Evolutionary conservation across 2,797 vertebrate species (phyloP).

Genomic region (Dipus sagitta): DNA sequence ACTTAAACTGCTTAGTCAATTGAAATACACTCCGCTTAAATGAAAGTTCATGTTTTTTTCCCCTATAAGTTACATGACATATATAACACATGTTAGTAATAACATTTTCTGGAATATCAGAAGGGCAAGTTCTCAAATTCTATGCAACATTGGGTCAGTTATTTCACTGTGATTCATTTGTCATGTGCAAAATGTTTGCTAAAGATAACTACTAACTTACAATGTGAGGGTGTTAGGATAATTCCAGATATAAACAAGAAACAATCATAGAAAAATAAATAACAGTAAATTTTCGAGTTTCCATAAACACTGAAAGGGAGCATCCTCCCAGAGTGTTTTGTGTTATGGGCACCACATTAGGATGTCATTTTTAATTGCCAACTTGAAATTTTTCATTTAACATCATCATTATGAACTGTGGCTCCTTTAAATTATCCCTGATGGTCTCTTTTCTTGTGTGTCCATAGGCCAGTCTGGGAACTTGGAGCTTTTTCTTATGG

Average conservation of each 20-base stretch:
- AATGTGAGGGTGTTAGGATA: not conserved
- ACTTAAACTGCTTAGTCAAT: not conserved
- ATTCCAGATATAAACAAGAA: conserved; percentile 44
- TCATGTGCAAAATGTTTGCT: not conserved
- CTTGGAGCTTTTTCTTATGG: conserved; percentile 54
- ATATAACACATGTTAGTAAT: not conserved
- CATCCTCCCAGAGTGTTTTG: not conserved
- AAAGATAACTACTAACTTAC: conserved; percentile 27
- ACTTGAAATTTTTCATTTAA: not conserved
- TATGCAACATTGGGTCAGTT: not conserved
- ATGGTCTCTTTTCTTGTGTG: conserved; percentile 3
- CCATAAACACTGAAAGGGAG: not conserved
- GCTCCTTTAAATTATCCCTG: conserved; percentile 7
- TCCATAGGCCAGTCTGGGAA: conserved; percentile 52
- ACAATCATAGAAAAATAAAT: not conserved
- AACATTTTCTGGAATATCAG: not conserved
- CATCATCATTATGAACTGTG: not conserved
- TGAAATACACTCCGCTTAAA: conserved; percentile 26
- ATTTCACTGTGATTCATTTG: not conserved
- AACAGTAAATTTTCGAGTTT: conserved; percentile 13
- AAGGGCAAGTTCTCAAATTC: conserved; percentile 26
- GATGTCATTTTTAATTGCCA: not conserved
- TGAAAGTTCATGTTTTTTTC: not conserved
- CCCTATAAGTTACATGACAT: not conserved
- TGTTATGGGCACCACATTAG: not conserved